Evolutionary conservation across 2,797 vertebrate genomes (phyloP).

Genomic region (Chelmon rostratus): DNA sequence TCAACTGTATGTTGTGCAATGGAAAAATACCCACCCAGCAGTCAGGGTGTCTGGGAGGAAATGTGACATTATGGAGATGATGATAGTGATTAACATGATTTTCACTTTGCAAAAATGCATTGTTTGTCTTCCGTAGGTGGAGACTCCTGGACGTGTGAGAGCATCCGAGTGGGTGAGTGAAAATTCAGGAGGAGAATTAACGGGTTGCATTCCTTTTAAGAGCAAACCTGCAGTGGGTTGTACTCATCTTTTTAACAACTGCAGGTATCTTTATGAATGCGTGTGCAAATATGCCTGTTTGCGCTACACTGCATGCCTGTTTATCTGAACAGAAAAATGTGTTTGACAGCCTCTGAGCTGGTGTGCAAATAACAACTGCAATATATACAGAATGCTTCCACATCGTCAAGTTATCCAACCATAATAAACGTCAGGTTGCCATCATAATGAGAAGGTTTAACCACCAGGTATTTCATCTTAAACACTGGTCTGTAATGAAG

Average conservation of each 20-base stretch:
- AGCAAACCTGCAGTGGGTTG: background rate
- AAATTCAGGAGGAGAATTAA: background rate
- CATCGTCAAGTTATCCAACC: background rate
- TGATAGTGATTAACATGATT: conserved; percentile 48
- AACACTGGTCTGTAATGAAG: background rate
- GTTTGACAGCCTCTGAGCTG: no score
- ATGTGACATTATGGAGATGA: conserved; percentile 33
- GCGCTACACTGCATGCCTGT: background rate
- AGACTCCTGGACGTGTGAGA: conserved; percentile 17
- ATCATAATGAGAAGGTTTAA: background rate
- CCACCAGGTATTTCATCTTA: background rate
- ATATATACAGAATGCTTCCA: no score
- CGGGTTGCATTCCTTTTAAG: background rate
- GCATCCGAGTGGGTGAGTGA: background rate
- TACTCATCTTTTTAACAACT: conserved; percentile 5
- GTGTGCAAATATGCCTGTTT: conserved; percentile 5
- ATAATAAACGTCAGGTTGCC: background rate
- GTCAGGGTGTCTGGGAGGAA: conserved; percentile 37
- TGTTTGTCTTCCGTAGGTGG: conserved; percentile 31
- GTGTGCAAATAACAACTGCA: no score
- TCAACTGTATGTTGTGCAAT: conserved; percentile 11
- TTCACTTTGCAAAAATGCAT: conserved; percentile 32
- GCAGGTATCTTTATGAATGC: conserved; percentile 6
- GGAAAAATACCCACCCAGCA: conserved; percentile 42
- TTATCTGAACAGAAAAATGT: background rate